Evolutionary conservation across 2,888 invertebrate genomes (phyloP).

Genomic region (Macaria liturata): DNA sequence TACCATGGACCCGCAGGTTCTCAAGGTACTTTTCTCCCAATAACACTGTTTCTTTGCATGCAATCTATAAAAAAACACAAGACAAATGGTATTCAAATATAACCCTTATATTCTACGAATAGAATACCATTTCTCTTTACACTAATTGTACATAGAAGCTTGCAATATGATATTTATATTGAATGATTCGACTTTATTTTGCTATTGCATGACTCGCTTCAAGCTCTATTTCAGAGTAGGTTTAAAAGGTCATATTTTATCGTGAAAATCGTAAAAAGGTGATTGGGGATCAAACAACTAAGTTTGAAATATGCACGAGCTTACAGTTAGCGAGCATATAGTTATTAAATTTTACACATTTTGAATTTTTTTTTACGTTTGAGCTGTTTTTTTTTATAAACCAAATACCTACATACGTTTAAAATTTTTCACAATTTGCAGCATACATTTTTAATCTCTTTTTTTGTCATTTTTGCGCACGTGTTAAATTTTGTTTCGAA

Average conservation of each 20-base stretch:
- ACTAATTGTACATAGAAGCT: constrained; percentile 59
- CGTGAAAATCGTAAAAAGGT: constrained; percentile 15
- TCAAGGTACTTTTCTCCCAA: constrained; percentile 83
- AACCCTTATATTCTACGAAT: constrained; percentile 11
- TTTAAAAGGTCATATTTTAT: constrained; percentile 25
- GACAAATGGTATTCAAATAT: constrained; percentile 28
- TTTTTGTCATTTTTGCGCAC: constrained; percentile 48
- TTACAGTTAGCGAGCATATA: constrained; percentile 35
- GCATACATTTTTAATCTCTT: constrained; percentile 41
- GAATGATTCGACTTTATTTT: constrained; percentile 39
- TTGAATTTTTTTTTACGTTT: constrained; percentile 45
- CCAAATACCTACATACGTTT: too few relatives aligned
- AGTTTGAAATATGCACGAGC: constrained; percentile 54
- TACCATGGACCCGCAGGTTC: constrained; percentile 83
- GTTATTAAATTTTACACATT: constrained; percentile 36
- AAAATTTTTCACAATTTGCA: too few relatives aligned
- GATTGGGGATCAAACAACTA: constrained; percentile 42
- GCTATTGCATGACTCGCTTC: constrained; percentile 61
- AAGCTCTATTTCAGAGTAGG: constrained; percentile 31
- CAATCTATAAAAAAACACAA: constrained; percentile 46
- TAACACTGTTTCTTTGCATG: constrained; percentile 80
- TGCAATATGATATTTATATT: constrained; percentile 50
- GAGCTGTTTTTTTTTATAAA: constrained; percentile 35
- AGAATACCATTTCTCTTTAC: constrained; percentile 45
- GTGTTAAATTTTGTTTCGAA: constrained; percentile 29